A percentile compares a stretch with the other conserved stretches of the same genome.
These are phyloP conservation scores for Melanotaenia trifasciata DNA, from an alignment of 2,797 vertebrate species.

Conservation along the genomic window DNA sequence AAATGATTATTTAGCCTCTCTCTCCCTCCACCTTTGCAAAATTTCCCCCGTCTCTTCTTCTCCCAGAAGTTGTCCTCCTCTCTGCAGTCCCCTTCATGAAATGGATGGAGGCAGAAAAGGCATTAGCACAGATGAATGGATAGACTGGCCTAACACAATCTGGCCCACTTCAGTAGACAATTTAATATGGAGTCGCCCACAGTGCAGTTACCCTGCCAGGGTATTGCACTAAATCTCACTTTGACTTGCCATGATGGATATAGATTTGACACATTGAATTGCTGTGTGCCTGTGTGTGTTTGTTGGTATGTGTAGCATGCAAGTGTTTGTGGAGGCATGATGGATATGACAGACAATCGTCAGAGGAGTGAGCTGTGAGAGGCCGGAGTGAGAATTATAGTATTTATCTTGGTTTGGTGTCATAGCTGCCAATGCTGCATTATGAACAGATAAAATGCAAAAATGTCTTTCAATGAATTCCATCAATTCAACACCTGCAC, in stretches of 20 bases:
- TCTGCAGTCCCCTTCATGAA: conserved; percentile 46
- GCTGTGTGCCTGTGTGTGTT: conserved; percentile 24
- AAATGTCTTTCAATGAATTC: conserved; percentile 61
- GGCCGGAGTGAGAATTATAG: conserved; percentile 74
- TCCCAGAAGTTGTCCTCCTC: conserved; percentile 35
- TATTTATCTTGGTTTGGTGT: conserved; percentile 81
- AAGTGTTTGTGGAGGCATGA: conserved; percentile 63
- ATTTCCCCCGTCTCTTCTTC: conserved; percentile 1
- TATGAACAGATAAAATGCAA: conserved; percentile 66
- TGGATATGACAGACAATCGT: conserved; percentile 66
- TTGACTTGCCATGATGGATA: conserved; percentile 75
- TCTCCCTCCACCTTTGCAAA: conserved; percentile 18
- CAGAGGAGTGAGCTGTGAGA: conserved; percentile 72
- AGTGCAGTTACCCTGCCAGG: conserved; percentile 56
- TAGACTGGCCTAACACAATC: conserved; percentile 75
- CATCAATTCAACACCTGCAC: conserved; percentile 65
- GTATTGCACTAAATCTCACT: conserved; percentile 76
- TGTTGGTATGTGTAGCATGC: conserved; percentile 25
- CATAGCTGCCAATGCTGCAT: conserved; percentile 66
- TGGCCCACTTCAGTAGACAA: conserved; percentile 76
- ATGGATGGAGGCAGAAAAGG: conserved; percentile 69
- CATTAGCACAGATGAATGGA: conserved; percentile 76
- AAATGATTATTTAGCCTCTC: conserved; percentile 2
- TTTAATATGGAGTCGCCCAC: conserved; percentile 77
- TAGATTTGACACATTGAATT: conserved; percentile 62